Conservation (phyloP, 2,113 vertebrate species). For the Charadrius vociferus region DNA sequence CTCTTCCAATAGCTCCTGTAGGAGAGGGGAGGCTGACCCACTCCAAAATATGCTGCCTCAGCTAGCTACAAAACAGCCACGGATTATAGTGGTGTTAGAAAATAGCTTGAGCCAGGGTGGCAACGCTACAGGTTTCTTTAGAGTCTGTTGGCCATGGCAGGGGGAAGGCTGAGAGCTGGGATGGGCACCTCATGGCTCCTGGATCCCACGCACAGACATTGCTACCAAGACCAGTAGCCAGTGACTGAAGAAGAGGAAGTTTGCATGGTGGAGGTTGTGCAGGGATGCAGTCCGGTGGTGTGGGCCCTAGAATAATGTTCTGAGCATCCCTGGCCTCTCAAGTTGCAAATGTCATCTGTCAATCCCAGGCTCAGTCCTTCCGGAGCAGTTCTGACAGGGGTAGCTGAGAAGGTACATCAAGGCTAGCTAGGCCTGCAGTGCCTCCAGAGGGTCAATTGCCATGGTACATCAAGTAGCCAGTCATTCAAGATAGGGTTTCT, state of each 20-base stretch:
- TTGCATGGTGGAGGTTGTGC: not conserved
- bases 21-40: slow-evolving; percentile 59
- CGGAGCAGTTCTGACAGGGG: not conserved
- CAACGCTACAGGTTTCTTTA: not conserved
- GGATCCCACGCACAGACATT: not conserved
- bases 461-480: slow-evolving; percentile 20
- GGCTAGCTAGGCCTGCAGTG: slow-evolving; percentile 11
- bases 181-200: not conserved
- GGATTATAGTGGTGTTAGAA: not conserved
- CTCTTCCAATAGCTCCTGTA: slow-evolving; percentile 66
- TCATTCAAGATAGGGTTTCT: slow-evolving; percentile 44
- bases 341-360: slow-evolving; percentile 47
- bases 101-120: not conserved
- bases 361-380: slow-evolving; percentile 1
- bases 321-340: not conserved
- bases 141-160: not conserved
- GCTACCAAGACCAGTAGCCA: not conserved
- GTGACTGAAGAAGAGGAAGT: not conserved
- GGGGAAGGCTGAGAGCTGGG: not conserved
- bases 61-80: slow-evolving; percentile 4
- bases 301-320: not conserved
- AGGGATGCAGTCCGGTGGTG: not conserved
- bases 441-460: slow-evolving; percentile 38
- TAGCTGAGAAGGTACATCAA: slow-evolving; percentile 14
- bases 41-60: slow-evolving; percentile 56